These are phyloP conservation scores for Leptonema lineaticorne DNA, from an alignment of 1,140 invertebrate species.

Conservation along the genomic window DNA sequence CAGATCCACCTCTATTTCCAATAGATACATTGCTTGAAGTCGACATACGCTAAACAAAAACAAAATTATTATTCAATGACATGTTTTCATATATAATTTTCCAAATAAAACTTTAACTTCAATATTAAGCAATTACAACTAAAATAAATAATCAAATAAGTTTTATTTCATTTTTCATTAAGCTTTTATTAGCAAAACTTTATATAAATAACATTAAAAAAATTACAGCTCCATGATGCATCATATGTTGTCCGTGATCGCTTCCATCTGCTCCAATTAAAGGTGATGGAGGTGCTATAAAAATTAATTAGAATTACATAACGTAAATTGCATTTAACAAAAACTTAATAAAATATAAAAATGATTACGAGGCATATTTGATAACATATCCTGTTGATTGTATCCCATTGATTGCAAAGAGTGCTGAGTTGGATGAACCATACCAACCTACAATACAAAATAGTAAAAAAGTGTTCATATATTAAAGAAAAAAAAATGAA, in stretches of 20 bases:
- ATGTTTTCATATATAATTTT: background rate
- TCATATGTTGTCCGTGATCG: slow-evolving; percentile 54
- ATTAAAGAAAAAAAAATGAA: too few species aligned
- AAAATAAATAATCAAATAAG: background rate
- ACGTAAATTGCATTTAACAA: background rate
- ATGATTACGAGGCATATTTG: slow-evolving; percentile 83
- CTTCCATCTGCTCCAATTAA: slow-evolving; percentile 63
- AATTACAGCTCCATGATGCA: slow-evolving; percentile 47
- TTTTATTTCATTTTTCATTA: too few species aligned
- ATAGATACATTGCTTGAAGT: slow-evolving; percentile 46
- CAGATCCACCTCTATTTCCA: slow-evolving; percentile 56
- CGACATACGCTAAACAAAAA: slow-evolving; percentile 46
- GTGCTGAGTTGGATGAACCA: slow-evolving; percentile 73
- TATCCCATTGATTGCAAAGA: slow-evolving; percentile 48
- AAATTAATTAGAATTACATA: background rate
- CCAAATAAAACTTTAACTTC: background rate
- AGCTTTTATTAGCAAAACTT: too few species aligned
- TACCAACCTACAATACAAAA: slow-evolving; percentile 57
- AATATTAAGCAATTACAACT: background rate
- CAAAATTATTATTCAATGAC: background rate
- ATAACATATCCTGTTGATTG: slow-evolving; percentile 64
- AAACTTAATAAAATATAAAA: slow-evolving; percentile 15
- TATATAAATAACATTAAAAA: background rate
- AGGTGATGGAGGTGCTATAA: slow-evolving; percentile 74
- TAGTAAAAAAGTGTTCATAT: background rate